Percentiles rank a stretch among this genome's conserved stretches.
Conservation (phyloP, 2,888 invertebrate species). For the Xestoiulus laeticollis region DNA sequence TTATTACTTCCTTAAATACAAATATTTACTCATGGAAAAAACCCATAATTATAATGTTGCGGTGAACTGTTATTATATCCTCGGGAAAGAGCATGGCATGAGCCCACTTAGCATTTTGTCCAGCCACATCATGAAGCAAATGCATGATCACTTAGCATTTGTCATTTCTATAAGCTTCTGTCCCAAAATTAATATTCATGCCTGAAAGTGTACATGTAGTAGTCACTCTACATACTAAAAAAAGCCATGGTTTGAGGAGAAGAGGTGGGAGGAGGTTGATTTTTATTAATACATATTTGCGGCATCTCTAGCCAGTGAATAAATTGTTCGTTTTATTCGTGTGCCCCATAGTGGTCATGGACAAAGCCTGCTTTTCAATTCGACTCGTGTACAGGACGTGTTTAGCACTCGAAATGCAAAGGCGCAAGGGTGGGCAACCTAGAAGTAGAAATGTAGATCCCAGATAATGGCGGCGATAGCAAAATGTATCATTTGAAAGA, state of each 20-base stretch:
- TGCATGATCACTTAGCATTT: background rate
- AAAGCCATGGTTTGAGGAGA: background rate
- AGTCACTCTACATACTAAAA: slow-evolving; percentile 14
- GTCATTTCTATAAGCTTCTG: background rate
- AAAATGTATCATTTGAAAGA: background rate
- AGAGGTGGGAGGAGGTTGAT: background rate
- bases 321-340: slow-evolving; percentile 7
- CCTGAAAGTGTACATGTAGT: background rate
- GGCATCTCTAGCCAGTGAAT: background rate
- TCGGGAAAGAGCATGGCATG: background rate
- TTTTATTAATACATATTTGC: slow-evolving; percentile 15
- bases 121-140: background rate
- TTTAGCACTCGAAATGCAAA: background rate
- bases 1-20: background rate
- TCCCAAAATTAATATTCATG: background rate
- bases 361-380: slow-evolving; percentile 29
- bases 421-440: background rate
- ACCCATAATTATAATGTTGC: background rate
- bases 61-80: background rate
- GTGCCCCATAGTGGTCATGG: slow-evolving; percentile 37
- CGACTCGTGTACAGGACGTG: background rate
- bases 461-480: slow-evolving; percentile 25
- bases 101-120: background rate
- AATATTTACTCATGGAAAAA: background rate
- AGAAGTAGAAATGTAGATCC: slow-evolving; percentile 4